Evolutionary conservation across 2,797 vertebrate genomes (phyloP).

Genomic region (Sebastes cheni): DNA sequence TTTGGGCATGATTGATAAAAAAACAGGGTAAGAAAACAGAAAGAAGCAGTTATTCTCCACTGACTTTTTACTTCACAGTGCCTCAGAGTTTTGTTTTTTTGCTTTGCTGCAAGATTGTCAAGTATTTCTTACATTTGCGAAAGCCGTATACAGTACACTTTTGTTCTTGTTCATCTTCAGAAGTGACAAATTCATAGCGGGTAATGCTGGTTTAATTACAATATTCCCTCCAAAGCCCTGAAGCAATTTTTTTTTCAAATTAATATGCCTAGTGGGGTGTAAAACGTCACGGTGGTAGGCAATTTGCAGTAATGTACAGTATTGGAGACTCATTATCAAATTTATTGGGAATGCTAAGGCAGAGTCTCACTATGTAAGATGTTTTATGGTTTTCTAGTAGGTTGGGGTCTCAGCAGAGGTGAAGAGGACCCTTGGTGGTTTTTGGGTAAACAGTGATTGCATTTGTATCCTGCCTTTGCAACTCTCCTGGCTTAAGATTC

Average conservation of each 20-base stretch:
- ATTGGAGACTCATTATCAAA: conserved; percentile 20
- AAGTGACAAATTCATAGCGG: conserved; percentile 42
- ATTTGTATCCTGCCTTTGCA: conserved; percentile 41
- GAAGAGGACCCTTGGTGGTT: conserved; percentile 14
- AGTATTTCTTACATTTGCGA: conserved; percentile 18
- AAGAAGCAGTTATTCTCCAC: not conserved
- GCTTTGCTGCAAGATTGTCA: conserved; percentile 16
- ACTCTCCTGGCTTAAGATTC: conserved; percentile 41
- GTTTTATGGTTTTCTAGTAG: not conserved
- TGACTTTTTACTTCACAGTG: not conserved
- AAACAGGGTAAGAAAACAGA: not conserved
- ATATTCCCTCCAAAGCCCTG: conserved; percentile 46
- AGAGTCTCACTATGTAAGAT: not conserved
- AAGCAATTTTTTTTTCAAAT: conserved; percentile 54
- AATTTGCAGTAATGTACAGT: conserved; percentile 27
- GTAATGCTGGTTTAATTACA: conserved; percentile 63
- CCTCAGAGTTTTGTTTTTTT: not conserved
- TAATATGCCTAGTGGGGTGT: conserved; percentile 38
- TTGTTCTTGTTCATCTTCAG: conserved; percentile 26
- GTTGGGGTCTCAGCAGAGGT: conserved; percentile 7
- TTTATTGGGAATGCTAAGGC: conserved; percentile 1
- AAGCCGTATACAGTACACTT: not conserved
- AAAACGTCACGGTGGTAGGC: conserved; percentile 6
- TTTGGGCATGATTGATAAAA: conserved; percentile 32
- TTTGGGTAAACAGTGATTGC: conserved; percentile 49